Conservation (phyloP, 2,797 vertebrate species). For the Gouania willdenowi region DNA sequence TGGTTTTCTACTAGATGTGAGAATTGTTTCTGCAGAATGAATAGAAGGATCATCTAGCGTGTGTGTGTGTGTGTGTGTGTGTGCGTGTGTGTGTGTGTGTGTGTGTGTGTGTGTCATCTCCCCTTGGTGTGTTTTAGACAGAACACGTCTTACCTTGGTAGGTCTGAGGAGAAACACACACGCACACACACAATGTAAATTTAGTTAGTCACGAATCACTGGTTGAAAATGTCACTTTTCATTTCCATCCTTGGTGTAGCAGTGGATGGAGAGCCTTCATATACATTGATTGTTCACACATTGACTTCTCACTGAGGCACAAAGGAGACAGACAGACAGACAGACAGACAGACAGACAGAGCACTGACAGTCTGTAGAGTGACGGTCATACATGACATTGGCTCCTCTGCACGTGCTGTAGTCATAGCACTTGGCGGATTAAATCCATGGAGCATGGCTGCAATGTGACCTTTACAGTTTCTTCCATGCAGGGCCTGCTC, state of each 20-base stretch:
- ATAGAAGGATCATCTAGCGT: conserved; percentile 47
- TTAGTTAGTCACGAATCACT: conserved; percentile 41
- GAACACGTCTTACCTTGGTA: conserved; percentile 38
- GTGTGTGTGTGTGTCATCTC: too few species aligned
- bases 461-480: conserved; percentile 69
- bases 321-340: conserved; percentile 28
- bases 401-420: conserved; percentile 1
- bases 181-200: conserved; percentile 29
- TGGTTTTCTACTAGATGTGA: too few species aligned
- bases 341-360: conserved; percentile 34
- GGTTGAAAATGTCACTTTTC: conserved; percentile 42
- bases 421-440: conserved; percentile 31
- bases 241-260: conserved; percentile 18
- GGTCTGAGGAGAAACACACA: conserved; percentile 54
- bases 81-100: too few species aligned
- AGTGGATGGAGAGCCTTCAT: conserved; percentile 19
- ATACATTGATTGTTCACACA: conserved; percentile 34
- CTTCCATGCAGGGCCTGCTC: conserved; percentile 63
- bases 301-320: conserved; percentile 22
- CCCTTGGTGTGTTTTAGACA: too few species aligned
- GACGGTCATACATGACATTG: conserved; percentile 6
- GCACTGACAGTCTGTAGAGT: conserved; percentile 12
- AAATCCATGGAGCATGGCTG: conserved; percentile 38
- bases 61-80: too few species aligned
- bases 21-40: conserved; percentile 52